Percentiles rank a stretch among this genome's conserved stretches.
phyloP scores from a whole-genome alignment of 2,113 vertebrate species.

The Lonchura striata region DNA sequence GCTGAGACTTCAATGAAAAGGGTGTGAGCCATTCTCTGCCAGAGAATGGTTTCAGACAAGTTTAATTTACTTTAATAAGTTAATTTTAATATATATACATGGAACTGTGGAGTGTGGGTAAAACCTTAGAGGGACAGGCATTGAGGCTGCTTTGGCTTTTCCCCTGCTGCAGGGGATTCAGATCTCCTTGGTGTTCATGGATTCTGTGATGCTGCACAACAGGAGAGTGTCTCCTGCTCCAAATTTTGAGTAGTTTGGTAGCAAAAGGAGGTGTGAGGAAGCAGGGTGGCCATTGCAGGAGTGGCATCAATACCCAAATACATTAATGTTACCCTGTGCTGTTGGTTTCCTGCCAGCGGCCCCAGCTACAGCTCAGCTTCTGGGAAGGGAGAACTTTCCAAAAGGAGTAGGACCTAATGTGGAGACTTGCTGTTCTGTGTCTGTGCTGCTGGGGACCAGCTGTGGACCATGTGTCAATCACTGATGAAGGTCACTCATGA shows the following conservation, averaged over 20 bases:
- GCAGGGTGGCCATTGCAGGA: neutral
- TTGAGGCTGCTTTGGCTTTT: neutral
- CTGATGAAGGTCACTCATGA: neutral
- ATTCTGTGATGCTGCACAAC: neutral
- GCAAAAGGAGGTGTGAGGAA: neutral
- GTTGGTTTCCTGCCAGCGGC: neutral
- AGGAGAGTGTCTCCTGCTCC: neutral
- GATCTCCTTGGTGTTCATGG: neutral
- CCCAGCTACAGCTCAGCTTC: neutral
- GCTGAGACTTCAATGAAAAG: neutral
- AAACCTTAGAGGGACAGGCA: neutral
- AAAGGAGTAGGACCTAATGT: neutral
- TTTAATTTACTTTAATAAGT: neutral
- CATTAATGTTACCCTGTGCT: neutral
- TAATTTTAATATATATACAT: slow-evolving; percentile 27
- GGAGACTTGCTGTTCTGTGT: neutral
- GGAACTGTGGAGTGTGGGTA: neutral
- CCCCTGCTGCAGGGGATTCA: neutral
- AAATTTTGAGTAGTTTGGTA: fast-evolving
- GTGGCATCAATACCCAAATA: neutral
- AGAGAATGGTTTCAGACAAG: neutral
- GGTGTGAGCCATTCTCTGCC: neutral
- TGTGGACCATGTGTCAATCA: fast-evolving
- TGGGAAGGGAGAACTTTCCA: neutral
- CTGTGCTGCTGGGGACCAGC: neutral